Percentiles rank a stretch among this genome's conserved stretches.
phyloP scores from a whole-genome alignment of 2,797 vertebrate species.

The Hippocampus kuda region DNA sequence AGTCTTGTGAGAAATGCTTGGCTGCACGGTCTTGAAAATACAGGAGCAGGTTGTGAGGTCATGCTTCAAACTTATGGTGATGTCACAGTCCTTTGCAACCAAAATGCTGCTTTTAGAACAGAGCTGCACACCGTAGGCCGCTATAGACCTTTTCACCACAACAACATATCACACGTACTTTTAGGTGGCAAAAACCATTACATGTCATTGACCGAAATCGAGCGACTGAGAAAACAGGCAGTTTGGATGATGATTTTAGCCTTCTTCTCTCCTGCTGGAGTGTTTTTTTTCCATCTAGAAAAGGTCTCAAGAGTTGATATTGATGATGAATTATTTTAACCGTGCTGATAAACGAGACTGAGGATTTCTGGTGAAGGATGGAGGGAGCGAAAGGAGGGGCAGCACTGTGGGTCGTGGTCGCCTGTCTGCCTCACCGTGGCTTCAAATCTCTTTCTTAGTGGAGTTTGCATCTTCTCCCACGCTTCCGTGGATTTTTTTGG shows the following conservation, averaged over 20 bases:
- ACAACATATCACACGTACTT: not conserved
- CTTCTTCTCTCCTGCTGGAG: not conserved
- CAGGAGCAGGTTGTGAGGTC: not conserved
- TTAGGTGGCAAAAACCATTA: conserved; percentile 7
- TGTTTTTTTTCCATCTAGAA: no score
- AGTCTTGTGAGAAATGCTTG: conserved; percentile 1
- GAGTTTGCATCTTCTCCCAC: no score
- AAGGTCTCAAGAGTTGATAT: no score
- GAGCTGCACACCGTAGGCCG: not conserved
- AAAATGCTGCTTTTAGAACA: not conserved
- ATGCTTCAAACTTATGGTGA: not conserved
- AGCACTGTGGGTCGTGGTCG: not conserved
- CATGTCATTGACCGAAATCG: not conserved
- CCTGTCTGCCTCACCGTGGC: not conserved
- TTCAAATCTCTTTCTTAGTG: not conserved
- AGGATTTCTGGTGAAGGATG: no score
- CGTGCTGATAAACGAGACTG: no score
- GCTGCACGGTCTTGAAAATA: conserved; percentile 7
- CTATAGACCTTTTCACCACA: not conserved
- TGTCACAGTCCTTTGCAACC: not conserved
- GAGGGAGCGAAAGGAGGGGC: no score
- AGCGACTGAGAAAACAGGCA: no score
- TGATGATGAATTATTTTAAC: no score
- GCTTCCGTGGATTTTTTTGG: not conserved
- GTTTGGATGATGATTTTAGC: not conserved